These are phyloP conservation scores for Schizaphis graminum DNA, from an alignment of 2,888 invertebrate species.

Conservation along the genomic window DNA sequence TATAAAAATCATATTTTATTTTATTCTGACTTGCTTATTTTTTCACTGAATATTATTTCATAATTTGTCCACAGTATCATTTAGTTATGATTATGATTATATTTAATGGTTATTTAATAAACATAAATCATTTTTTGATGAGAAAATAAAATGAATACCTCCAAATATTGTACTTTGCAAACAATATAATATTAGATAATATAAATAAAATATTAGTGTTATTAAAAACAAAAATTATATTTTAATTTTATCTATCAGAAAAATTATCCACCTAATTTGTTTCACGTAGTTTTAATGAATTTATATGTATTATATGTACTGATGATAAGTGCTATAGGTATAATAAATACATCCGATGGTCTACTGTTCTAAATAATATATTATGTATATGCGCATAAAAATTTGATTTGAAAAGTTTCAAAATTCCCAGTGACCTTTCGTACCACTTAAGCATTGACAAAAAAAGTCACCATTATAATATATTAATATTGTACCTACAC, in stretches of 20 bases:
- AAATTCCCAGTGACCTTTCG: slow-evolving; percentile 58
- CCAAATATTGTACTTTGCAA: neutral
- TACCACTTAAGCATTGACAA: slow-evolving; percentile 36
- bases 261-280: neutral
- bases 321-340: neutral
- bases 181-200: neutral
- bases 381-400: neutral
- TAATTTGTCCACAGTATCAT: no score
- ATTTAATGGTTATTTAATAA: neutral
- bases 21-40: no score
- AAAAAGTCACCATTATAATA: slow-evolving; percentile 34
- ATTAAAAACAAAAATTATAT: neutral
- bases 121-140: neutral
- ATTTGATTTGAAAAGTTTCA: slow-evolving; percentile 34
- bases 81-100: neutral
- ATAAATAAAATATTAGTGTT: neutral
- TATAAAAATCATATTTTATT: neutral
- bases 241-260: neutral
- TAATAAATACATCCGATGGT: neutral
- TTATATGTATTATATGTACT: neutral
- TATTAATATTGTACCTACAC: slow-evolving; percentile 16
- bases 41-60: no score
- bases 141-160: neutral
- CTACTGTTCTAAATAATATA: neutral
- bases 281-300: neutral